A percentile compares a stretch with the other conserved stretches of the same genome.
phyloP scores from a whole-genome alignment of 1,140 invertebrate genomes.

The Philopotamus ludificatus region DNA sequence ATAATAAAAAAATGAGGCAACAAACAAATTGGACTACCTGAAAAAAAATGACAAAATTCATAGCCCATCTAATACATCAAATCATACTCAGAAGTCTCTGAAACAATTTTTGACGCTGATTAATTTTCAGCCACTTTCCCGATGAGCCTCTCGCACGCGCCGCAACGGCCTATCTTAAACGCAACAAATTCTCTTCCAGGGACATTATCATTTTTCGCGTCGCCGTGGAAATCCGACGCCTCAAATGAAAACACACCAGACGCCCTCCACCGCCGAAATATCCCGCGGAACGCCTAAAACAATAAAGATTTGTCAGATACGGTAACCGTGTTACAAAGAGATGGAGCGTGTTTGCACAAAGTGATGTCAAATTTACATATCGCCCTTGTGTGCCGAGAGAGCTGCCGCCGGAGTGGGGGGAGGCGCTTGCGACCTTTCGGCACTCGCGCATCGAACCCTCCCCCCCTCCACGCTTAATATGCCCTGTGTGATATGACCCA shows the following conservation, averaged over 20 bases:
- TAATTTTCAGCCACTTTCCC: no score
- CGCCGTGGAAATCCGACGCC: constrained; percentile 6
- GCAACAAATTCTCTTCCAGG: constrained; percentile 17
- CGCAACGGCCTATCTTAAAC: constrained; percentile 2
- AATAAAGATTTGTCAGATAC: constrained; percentile 14
- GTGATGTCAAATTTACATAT: constrained; percentile 33
- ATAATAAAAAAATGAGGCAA: no score
- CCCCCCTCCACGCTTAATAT: constrained; percentile 7
- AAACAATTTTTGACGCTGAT: no score
- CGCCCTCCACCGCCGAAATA: background rate
- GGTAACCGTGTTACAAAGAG: background rate
- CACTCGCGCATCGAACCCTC: no score
- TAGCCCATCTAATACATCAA: no score
- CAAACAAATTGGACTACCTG: no score
- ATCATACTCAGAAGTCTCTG: no score
- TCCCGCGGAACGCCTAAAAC: background rate
- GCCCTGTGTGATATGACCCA: constrained; percentile 1
- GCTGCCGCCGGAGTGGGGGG: background rate
- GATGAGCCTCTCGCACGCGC: background rate
- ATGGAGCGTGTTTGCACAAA: constrained; percentile 19
- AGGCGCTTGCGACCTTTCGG: no score
- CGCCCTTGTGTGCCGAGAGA: constrained; percentile 5
- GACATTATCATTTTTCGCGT: constrained; percentile 25
- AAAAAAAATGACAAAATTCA: no score
- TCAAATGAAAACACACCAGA: background rate